These are phyloP conservation scores for Coendou prehensilis DNA, from an alignment of 2,797 vertebrate species.

Conservation along the genomic window DNA sequence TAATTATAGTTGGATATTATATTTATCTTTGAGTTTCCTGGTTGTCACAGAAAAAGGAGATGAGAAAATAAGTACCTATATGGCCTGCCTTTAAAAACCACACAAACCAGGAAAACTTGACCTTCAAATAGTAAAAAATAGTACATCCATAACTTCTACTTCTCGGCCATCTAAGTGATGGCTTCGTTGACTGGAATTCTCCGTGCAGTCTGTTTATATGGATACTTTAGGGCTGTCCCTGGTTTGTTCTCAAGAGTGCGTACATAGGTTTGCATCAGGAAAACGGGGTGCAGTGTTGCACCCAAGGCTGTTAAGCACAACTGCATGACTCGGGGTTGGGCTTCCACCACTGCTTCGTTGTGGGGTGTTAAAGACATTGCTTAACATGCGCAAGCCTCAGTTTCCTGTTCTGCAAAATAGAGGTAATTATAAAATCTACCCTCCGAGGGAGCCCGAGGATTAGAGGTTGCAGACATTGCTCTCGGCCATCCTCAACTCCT, in stretches of 20 bases:
- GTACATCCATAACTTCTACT: background rate
- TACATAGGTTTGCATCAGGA: background rate
- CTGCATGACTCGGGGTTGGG: background rate
- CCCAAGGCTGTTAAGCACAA: background rate
- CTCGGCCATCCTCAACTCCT: background rate
- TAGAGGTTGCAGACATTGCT: background rate
- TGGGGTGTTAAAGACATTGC: background rate
- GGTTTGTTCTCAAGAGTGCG: background rate
- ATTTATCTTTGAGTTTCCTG: constrained; percentile 42
- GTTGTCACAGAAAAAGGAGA: background rate
- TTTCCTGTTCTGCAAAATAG: background rate
- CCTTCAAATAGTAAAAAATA: constrained; percentile 6
- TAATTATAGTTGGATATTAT: background rate
- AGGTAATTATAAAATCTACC: background rate
- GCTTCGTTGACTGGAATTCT: background rate
- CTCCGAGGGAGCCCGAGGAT: background rate
- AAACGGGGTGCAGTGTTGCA: too few species aligned
- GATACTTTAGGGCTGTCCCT: background rate
- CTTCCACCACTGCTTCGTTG: background rate
- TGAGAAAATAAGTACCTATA: background rate
- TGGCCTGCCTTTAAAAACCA: background rate
- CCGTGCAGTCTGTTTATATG: background rate
- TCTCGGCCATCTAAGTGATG: background rate
- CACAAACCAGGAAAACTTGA: background rate
- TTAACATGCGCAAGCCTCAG: background rate